phyloP scores from a whole-genome alignment of 2,113 vertebrate genomes.

The Syngnathus scovelli region DNA sequence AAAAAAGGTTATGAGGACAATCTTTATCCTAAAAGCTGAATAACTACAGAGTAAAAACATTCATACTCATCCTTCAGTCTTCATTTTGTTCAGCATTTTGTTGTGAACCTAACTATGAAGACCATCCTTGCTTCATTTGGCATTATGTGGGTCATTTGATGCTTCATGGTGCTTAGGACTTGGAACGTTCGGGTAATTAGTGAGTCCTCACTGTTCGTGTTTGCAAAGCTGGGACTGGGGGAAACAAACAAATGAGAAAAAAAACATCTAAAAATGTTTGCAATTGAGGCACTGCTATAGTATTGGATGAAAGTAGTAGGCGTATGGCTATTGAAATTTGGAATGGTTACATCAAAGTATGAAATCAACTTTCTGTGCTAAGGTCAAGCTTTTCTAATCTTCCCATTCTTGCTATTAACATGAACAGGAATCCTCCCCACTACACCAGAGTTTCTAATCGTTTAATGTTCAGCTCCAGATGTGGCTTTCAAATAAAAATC shows the following conservation, averaged over 20 bases:
- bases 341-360: no score
- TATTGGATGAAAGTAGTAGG: no score
- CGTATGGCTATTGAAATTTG: no score
- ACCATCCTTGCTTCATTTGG: no score
- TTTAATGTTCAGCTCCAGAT: slow-evolving; percentile 11
- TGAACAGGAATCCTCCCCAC: slow-evolving; percentile 3
- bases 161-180: not conserved
- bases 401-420: slow-evolving; percentile 4
- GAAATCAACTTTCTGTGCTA: not conserved
- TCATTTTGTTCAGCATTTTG: not conserved
- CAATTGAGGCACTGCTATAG: not conserved
- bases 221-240: not conserved
- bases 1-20: not conserved
- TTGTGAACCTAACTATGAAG: not conserved
- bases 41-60: not conserved
- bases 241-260: no score
- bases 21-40: not conserved
- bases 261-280: not conserved
- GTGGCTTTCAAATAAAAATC: slow-evolving; percentile 11
- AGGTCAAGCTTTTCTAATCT: slow-evolving; percentile 20
- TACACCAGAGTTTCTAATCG: not conserved
- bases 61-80: not conserved
- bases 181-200: not conserved
- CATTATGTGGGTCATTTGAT: not conserved
- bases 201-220: not conserved